A percentile compares a stretch with the other conserved stretches of the same genome.
Conservation (phyloP, 2,113 vertebrate species). For the Mesembrinibis cayennensis region DNA sequence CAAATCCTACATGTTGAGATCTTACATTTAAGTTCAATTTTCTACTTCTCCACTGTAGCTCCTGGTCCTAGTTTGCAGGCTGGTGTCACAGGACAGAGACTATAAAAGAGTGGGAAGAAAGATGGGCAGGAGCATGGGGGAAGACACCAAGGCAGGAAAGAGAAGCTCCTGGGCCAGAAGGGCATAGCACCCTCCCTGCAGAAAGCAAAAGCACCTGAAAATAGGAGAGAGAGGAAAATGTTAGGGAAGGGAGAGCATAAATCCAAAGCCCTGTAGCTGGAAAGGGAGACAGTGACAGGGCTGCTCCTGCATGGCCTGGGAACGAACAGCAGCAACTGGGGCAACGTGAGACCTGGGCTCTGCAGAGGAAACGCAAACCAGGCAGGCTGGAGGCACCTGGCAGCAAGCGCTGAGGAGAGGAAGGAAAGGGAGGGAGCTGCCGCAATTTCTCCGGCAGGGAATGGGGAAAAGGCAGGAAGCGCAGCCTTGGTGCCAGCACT, state of each 20-base stretch:
- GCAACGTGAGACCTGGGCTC: neutral
- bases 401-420: neutral
- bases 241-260: neutral
- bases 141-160: neutral
- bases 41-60: neutral
- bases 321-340: accelerated
- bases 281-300: neutral
- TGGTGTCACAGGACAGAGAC: neutral
- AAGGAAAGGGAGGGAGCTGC: conserved; percentile 32
- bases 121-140: neutral
- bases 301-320: neutral
- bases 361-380: neutral
- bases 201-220: neutral
- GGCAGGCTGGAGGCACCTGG: neutral
- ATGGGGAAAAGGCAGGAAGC: neutral
- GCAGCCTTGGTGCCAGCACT: neutral
- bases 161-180: neutral
- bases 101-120: neutral
- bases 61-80: neutral
- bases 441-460: neutral
- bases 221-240: neutral
- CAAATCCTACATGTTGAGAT: neutral
- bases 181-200: neutral
- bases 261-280: neutral
- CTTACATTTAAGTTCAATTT: neutral